These are phyloP conservation scores for Carassius carassius DNA, from an alignment of 2,113 vertebrate species.

Conservation along the genomic window DNA sequence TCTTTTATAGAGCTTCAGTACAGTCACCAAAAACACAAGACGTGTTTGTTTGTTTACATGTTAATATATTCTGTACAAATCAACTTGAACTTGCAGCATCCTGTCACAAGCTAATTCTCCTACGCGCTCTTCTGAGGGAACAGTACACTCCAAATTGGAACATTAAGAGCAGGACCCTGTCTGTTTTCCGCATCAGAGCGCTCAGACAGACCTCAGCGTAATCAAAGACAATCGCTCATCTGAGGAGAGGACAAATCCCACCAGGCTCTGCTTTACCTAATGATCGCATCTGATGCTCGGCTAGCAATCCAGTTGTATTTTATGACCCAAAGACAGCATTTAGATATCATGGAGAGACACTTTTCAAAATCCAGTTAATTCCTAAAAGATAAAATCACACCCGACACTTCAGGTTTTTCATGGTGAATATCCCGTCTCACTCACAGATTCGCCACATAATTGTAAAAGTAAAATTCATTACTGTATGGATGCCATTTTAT, in stretches of 20 bases:
- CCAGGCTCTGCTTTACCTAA: conserved; percentile 47
- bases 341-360: neutral
- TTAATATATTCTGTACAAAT: conserved; percentile 42
- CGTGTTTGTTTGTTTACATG: conserved; percentile 35
- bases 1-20: neutral
- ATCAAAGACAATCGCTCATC: conserved; percentile 45
- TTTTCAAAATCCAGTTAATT: neutral
- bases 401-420: neutral
- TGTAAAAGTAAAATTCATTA: neutral
- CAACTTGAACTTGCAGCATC: neutral
- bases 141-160: neutral
- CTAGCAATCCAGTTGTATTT: conserved; percentile 48
- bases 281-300: conserved; percentile 37
- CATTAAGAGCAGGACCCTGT: conserved; percentile 39
- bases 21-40: neutral
- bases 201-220: conserved; percentile 50
- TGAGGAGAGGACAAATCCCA: conserved; percentile 35
- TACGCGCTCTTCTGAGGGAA: conserved; percentile 31
- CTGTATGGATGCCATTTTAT: neutral
- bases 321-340: neutral
- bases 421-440: neutral
- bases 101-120: conserved; percentile 55
- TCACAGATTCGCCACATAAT: neutral
- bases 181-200: conserved; percentile 51
- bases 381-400: neutral